Evolutionary conservation across 2,888 invertebrate genomes (phyloP), one percentile per base, ranked within the genome.

Genomic region (Molorchus minor): DNA sequence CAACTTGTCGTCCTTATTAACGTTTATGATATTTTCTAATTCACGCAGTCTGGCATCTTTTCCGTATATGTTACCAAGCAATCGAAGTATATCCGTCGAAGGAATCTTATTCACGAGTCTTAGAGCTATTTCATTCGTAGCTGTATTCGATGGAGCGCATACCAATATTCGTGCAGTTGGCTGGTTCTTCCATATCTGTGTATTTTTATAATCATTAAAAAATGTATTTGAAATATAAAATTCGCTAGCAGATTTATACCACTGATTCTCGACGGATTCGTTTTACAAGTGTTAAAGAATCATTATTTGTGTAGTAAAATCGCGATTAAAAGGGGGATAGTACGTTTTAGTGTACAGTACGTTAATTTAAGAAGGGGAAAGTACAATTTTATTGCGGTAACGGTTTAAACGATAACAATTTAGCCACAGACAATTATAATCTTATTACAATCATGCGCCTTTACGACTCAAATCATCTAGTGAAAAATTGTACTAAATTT

Each of bases 61-160:
- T 2, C 73, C 64, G 62, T 78, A 81, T 57, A 75, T 75, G 15
- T 78, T 73, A 19, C 77, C 76, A 4, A 82, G 69, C 65, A 79
- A 81, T 36, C 86, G 80, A 30, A 82, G 78, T 36, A 86, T 56
- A 40, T 78, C 68, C 3, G 49, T 65, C 30, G 65, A 69, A 17
- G 69, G 75, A 57, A 81, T 66, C 46, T 68, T 62, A 25, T 75
- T 61, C 2, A 79, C 66, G 25, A 87, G 73, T 61, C 84, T 77
- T 61, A 77, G 69, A 0, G 86, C 83, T 46, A 91, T 80, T 70
- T 88, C 85, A 77, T 91, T 88, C 21, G 87, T 88, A 13, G 89
- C 89, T 62, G 86, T 82, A 77, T 91, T 91, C 3, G 90, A 89
- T 0, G 87, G 86, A 2, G 89, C 83, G 67, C 87, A 85, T 8